Evolutionary conservation across 2,113 vertebrate species (phyloP).

Genomic region (Desmodus rotundus): DNA sequence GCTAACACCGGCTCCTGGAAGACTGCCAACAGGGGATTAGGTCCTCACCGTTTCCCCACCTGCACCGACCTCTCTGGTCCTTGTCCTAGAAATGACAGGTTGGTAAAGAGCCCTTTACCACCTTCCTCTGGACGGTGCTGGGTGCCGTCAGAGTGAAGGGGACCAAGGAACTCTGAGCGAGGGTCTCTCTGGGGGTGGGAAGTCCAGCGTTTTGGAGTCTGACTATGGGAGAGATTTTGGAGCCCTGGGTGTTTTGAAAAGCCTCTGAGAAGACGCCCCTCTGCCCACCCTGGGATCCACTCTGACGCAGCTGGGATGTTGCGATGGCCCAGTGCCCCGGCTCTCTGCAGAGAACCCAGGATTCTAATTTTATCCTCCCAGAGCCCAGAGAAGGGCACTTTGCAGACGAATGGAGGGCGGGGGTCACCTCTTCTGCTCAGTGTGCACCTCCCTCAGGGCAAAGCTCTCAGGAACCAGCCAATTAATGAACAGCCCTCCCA

Average conservation of each 20-base stretch:
- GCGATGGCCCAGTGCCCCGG: not conserved
- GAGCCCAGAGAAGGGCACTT: not conserved
- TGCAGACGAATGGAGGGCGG: not conserved
- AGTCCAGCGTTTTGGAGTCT: not conserved
- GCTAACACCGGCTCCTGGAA: too few species aligned
- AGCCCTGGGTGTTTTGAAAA: not conserved
- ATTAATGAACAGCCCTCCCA: not conserved
- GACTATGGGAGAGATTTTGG: not conserved
- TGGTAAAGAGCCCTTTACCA: accelerated
- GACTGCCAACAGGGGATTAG: not conserved
- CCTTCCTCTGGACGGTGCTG: not conserved
- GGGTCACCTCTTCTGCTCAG: not conserved
- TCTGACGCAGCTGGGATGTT: not conserved
- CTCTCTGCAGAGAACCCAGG: not conserved
- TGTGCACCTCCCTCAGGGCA: not conserved
- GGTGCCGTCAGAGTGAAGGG: not conserved
- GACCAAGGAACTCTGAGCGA: accelerated
- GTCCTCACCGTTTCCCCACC: not conserved
- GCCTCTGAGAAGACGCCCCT: not conserved
- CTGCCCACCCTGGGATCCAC: not conserved
- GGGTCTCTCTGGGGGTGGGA: accelerated
- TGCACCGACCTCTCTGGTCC: too few species aligned
- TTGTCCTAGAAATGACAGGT: not conserved
- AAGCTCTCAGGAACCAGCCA: not conserved
- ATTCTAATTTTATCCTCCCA: constrained; percentile 48